phyloP scores from a whole-genome alignment of 2,888 invertebrate genomes.

The Uropetala carovei region DNA sequence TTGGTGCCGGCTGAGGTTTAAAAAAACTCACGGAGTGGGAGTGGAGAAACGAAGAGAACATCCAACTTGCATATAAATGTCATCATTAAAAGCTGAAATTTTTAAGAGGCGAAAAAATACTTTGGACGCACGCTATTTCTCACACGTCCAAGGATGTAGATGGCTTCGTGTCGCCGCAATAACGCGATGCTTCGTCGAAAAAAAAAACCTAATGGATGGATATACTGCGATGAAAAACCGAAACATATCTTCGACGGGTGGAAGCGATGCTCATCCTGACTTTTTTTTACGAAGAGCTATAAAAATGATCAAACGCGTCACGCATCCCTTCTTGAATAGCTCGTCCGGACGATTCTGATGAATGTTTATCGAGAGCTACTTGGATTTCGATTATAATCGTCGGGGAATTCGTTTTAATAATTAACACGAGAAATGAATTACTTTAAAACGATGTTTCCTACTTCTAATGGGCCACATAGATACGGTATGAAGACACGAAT shows the following conservation, averaged over 20 bases:
- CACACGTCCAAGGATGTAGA: background rate
- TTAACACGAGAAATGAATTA: too few relatives aligned
- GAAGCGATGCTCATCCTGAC: too few relatives aligned
- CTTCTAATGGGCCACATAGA: too few relatives aligned
- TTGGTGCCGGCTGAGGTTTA: background rate
- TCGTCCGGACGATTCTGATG: too few relatives aligned
- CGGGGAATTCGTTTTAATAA: too few relatives aligned
- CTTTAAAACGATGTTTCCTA: too few relatives aligned
- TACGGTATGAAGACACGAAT: too few relatives aligned
- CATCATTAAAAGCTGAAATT: background rate
- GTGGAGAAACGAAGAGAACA: background rate
- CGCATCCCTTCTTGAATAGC: too few relatives aligned
- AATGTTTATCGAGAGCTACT: too few relatives aligned
- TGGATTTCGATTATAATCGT: too few relatives aligned
- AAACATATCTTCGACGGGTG: background rate
- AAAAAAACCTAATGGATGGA: background rate
- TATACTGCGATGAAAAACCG: background rate
- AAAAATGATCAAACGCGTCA: too few relatives aligned
- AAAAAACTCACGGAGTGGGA: background rate
- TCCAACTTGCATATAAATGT: background rate
- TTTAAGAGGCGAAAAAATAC: background rate
- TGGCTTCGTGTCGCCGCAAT: background rate
- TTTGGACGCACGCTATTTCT: background rate
- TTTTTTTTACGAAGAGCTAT: too few relatives aligned
- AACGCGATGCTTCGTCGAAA: background rate